These are phyloP conservation scores for Chrysocyon brachyurus DNA, from an alignment of 2,797 vertebrate genomes.

Conservation along the genomic window DNA sequence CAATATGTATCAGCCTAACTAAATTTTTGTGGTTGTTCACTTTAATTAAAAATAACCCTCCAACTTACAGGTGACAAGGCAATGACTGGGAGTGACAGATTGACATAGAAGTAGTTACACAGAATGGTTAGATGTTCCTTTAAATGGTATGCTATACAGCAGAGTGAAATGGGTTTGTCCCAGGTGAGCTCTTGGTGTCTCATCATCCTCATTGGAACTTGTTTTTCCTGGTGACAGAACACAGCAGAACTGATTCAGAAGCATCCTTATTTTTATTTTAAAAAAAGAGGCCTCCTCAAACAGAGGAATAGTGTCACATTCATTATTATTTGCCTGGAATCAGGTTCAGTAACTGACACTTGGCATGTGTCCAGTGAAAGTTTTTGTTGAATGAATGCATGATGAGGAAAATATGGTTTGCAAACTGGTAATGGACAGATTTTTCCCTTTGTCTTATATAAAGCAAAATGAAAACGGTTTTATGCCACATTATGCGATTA, in stretches of 20 bases:
- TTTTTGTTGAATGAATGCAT: constrained; percentile 5
- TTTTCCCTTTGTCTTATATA: not conserved
- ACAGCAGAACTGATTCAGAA: not conserved
- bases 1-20: not conserved
- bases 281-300: not conserved
- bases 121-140: not conserved
- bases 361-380: not conserved
- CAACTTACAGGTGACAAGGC: not conserved
- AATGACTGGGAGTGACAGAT: not conserved
- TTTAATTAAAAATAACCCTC: constrained; percentile 43
- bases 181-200: not conserved
- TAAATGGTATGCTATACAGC: not conserved
- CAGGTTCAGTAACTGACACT: not conserved
- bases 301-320: not conserved
- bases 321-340: not conserved
- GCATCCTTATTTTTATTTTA: not conserved
- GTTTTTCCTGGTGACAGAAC: not conserved
- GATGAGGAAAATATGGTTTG: constrained; percentile 39
- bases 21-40: not conserved
- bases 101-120: not conserved
- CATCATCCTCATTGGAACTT: not conserved
- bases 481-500: not conserved
- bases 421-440: not conserved
- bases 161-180: not conserved
- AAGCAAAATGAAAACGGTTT: constrained; percentile 38